phyloP scores from a whole-genome alignment of 2,888 invertebrate species.

The Ganaspis brasiliensis region DNA sequence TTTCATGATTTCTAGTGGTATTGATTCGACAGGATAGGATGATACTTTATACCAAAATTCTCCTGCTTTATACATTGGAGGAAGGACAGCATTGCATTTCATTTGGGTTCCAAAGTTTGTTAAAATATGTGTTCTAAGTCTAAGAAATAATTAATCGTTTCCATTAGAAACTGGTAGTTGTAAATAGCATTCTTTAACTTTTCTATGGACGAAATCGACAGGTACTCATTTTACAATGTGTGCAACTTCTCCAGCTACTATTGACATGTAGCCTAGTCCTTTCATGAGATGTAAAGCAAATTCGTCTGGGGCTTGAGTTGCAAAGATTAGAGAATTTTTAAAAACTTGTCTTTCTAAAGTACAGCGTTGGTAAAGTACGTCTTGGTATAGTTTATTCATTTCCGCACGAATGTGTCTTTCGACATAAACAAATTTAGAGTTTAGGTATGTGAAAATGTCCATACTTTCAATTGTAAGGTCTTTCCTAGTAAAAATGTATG shows the following conservation, averaged over 20 bases:
- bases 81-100: conserved; percentile 55
- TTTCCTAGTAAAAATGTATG: not conserved
- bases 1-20: not conserved
- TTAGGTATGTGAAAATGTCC: conserved; percentile 48
- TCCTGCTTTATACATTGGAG: conserved; percentile 50
- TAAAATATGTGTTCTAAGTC: conserved; percentile 58
- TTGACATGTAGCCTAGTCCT: conserved; percentile 64
- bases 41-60: conserved; percentile 37
- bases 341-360: conserved; percentile 58
- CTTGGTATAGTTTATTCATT: conserved; percentile 49
- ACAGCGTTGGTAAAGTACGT: conserved; percentile 60
- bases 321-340: conserved; percentile 58
- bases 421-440: conserved; percentile 59
- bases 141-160: conserved; percentile 59
- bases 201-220: conserved; percentile 53
- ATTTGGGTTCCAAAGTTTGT: conserved; percentile 56
- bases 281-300: conserved; percentile 62
- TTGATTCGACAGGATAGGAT: not conserved
- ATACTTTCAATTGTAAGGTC: not conserved
- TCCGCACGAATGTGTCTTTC: conserved; percentile 56
- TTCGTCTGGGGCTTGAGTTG: conserved; percentile 49
- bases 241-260: conserved; percentile 65
- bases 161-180: conserved; percentile 59
- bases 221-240: conserved; percentile 67
- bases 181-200: conserved; percentile 59